Conservation (phyloP, 1,140 invertebrate species). For the Elysia chlorotica region DNA sequence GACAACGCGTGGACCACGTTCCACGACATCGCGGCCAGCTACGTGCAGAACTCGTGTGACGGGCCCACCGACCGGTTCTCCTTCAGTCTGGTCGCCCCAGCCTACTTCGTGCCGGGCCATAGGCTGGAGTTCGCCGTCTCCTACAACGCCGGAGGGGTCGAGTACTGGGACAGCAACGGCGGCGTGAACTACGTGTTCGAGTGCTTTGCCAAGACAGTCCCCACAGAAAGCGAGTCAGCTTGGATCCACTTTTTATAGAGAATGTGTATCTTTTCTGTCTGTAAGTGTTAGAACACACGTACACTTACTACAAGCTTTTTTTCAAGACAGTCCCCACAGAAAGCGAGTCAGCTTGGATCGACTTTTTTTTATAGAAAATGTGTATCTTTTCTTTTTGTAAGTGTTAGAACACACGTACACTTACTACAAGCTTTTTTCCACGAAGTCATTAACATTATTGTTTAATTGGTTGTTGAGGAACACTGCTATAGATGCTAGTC, state of each 20-base stretch:
- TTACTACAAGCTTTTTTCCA: constrained; percentile 58
- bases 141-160: constrained; percentile 77
- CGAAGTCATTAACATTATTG: too few species aligned
- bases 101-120: constrained; percentile 71
- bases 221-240: constrained; percentile 39
- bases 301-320: too few species aligned
- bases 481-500: too few species aligned
- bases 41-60: constrained; percentile 87
- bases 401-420: too few species aligned
- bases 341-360: constrained; percentile 44
- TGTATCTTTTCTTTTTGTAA: too few species aligned
- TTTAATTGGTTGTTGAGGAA: too few species aligned
- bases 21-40: constrained; percentile 77
- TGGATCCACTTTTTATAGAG: constrained; percentile 50
- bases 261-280: too few species aligned
- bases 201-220: constrained; percentile 54
- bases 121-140: constrained; percentile 81
- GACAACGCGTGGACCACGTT: constrained; percentile 84
- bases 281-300: too few species aligned
- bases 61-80: constrained; percentile 85
- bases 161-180: constrained; percentile 89
- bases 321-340: constrained; percentile 48
- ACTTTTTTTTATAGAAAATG: constrained; percentile 45
- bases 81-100: constrained; percentile 74
- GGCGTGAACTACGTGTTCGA: constrained; percentile 76